A percentile compares a stretch with the other conserved stretches of the same genome.
Conservation (phyloP, 2,113 vertebrate genomes). For the Oryzias melastigma region DNA sequence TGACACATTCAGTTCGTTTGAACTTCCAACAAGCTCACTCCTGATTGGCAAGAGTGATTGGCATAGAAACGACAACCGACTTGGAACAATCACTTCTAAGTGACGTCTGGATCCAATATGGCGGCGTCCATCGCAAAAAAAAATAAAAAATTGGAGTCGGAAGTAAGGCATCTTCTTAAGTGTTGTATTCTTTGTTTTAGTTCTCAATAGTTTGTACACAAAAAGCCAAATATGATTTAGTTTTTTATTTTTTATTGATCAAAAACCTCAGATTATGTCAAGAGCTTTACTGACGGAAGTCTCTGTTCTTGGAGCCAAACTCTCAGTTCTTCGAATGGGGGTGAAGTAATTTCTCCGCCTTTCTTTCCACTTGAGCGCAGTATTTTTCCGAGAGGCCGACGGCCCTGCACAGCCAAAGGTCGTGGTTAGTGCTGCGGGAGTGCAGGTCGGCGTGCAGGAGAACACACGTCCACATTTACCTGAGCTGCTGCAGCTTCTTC, state of each 20-base stretch:
- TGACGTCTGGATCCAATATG: no score
- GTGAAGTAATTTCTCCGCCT: conserved; percentile 33
- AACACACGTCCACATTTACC: conserved; percentile 57
- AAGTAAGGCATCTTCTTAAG: no score
- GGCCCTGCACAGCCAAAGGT: conserved; percentile 62
- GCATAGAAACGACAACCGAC: no score
- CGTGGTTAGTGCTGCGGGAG: no score
- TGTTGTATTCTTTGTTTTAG: neutral
- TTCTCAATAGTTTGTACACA: neutral
- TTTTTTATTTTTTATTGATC: neutral
- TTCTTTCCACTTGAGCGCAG: conserved; percentile 80
- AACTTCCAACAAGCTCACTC: no score
- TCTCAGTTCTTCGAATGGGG: neutral
- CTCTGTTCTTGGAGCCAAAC: neutral
- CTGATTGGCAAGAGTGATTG: no score
- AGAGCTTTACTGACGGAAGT: neutral
- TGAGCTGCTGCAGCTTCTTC: conserved; percentile 85
- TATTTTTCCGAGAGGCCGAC: conserved; percentile 86
- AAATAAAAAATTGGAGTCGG: no score
- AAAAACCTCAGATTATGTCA: neutral
- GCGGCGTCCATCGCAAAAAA: no score
- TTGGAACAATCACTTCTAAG: no score
- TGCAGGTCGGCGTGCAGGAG: neutral
- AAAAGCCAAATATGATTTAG: neutral
- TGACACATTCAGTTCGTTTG: no score